Base-by-base conservation (phyloP, 2,888 invertebrate species). In the Sminthurides aquaticus region DNA sequence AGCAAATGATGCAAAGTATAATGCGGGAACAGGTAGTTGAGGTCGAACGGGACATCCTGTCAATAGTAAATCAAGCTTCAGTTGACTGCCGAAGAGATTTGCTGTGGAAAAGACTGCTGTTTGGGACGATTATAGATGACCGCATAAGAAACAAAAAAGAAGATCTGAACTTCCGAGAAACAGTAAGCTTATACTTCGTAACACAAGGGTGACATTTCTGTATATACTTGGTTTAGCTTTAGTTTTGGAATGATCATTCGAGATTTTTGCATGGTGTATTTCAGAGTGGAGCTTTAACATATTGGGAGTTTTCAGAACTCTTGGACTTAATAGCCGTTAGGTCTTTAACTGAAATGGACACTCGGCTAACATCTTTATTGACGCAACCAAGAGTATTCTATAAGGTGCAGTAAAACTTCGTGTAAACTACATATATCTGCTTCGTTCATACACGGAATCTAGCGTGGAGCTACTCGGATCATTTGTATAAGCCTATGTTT, bases 61-160 rank as follows among this genome's bases (percentile, higher is more conserved):
- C 81, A 28, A 84, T 87, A 81, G 84, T 87, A 2, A 80, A 83
- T 15, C 82, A 82, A 74, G 87, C 87, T 22, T 84, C 84, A 75
- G 80, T 85, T 18, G 85, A 87, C 75, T 88, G 88, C 76, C 80
- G 86, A 58, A 84, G 86, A 48, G 86, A 87, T 77, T 78, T 84
- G n/a, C 78, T 88, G 2, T 88, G 88, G 88, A 84, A 85, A 71
- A 82, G 86, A 75, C 79, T 88, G 62, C 78, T 86, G n/a, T 77
- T 78, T 55, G 78, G 76, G 67, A 65, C 76, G 70, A 54, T 76
- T 71, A 3, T 67, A 62, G 64, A 75, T 64, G 71, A 77, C 2
- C 67, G 64, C 43, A 61, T 55, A 28, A 75, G 67, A 49, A 63
- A 66, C 48, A 69, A 75, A 73, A 65, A 75, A 73, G 61, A 77